Conservation (phyloP, 2,113 vertebrate genomes). For the Charadrius vociferus region DNA sequence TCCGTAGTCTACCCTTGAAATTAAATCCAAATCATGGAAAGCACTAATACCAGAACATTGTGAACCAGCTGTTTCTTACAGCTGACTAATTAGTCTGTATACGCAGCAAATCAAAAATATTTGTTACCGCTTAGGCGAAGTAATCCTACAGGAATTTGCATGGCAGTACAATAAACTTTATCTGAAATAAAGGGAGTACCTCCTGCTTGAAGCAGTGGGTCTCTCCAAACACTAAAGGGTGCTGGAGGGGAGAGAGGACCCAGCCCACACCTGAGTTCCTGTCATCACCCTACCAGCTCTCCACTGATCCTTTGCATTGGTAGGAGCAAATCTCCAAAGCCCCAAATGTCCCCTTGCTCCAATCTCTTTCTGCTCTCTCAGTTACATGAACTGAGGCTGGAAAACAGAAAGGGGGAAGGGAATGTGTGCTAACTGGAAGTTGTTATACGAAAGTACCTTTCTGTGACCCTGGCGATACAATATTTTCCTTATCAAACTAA, state of each 20-base stretch:
- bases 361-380: neutral
- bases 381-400: neutral
- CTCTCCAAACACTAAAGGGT: neutral
- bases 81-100: conserved; percentile 57
- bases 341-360: neutral
- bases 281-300: neutral
- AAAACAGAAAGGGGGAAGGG: neutral
- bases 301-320: neutral
- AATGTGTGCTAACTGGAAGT: neutral
- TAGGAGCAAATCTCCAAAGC: neutral
- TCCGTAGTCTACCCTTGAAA: conserved; percentile 33
- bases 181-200: neutral
- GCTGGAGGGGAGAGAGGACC: neutral
- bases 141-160: conserved; percentile 9
- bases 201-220: neutral
- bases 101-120: conserved; percentile 59
- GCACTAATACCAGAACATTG: conserved; percentile 43
- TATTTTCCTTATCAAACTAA: neutral
- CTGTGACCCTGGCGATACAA: neutral
- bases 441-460: neutral
- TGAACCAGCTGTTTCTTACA: conserved; percentile 66
- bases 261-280: neutral
- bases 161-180: neutral
- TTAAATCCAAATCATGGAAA: conserved; percentile 60
- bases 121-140: neutral